phyloP scores from a whole-genome alignment of 2,888 invertebrate genomes.

The Malthinus seriepunctatus region DNA sequence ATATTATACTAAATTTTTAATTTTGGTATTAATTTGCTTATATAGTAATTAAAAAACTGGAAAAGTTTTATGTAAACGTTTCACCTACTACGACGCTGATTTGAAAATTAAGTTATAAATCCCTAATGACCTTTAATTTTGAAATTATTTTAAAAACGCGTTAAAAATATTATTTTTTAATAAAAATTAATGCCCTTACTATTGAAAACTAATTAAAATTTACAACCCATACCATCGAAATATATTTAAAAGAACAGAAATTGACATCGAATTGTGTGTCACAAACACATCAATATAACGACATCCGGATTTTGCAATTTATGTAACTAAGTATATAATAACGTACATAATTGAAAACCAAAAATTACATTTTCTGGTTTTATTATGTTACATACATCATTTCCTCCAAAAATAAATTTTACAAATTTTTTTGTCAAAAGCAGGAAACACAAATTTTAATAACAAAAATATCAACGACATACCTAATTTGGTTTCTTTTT shows the following conservation, averaged over 20 bases:
- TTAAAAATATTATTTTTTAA: no score
- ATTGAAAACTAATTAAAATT: background rate
- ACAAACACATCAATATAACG: background rate
- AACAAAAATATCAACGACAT: background rate
- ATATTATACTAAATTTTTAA: no score
- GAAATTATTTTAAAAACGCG: no score
- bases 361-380: conserved; percentile 1
- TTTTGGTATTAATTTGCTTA: no score
- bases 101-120: no score
- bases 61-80: no score
- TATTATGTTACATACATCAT: background rate
- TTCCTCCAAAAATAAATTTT: background rate
- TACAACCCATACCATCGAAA: background rate
- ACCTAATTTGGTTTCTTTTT: no score
- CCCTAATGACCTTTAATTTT: no score
- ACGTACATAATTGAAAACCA: conserved; percentile 3
- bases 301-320: conserved; percentile 1
- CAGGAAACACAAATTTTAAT: background rate
- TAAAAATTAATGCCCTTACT: background rate
- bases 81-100: no score
- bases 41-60: no score
- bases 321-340: background rate
- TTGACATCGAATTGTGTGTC: background rate
- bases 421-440: no score
- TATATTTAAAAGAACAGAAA: background rate